phyloP scores from a whole-genome alignment of 2,797 vertebrate species.

The Orientallactaga sibirica region DNA sequence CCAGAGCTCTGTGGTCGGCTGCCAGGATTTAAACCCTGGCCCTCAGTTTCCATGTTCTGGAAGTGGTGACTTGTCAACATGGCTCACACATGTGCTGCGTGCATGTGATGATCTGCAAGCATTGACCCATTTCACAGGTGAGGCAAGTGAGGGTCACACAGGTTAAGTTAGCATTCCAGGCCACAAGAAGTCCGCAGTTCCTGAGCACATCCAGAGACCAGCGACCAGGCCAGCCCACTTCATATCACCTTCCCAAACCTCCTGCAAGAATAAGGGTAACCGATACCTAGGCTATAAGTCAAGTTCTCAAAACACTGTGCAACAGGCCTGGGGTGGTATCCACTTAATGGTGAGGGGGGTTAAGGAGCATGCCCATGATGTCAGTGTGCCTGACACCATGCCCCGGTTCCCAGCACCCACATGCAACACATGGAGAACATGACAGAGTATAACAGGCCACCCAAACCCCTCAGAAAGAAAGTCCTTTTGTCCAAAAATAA shows the following conservation, averaged over 20 bases:
- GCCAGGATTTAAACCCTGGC: background rate
- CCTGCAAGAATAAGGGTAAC: background rate
- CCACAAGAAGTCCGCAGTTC: background rate
- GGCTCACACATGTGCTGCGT: background rate
- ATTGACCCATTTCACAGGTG: background rate
- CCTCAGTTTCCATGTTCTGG: background rate
- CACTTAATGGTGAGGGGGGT: background rate
- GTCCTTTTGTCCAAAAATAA: background rate
- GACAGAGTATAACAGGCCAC: background rate
- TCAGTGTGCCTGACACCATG: background rate
- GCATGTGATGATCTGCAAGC: background rate
- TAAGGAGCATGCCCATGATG: fast-evolving
- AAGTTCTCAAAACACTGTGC: background rate
- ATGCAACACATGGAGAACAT: background rate
- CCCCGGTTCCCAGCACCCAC: background rate
- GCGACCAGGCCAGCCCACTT: background rate
- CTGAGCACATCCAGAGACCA: background rate
- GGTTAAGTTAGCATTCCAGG: background rate
- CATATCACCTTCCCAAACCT: background rate
- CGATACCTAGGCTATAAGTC: background rate
- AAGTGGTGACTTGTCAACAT: background rate
- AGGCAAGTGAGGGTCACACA: background rate
- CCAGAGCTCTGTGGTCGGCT: background rate
- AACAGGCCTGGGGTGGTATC: background rate
- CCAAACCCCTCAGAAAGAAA: background rate